A percentile compares a stretch with the other conserved stretches of the same genome.
Conservation (phyloP, 1,140 invertebrate species). For the Ganaspis sp. region DNA sequence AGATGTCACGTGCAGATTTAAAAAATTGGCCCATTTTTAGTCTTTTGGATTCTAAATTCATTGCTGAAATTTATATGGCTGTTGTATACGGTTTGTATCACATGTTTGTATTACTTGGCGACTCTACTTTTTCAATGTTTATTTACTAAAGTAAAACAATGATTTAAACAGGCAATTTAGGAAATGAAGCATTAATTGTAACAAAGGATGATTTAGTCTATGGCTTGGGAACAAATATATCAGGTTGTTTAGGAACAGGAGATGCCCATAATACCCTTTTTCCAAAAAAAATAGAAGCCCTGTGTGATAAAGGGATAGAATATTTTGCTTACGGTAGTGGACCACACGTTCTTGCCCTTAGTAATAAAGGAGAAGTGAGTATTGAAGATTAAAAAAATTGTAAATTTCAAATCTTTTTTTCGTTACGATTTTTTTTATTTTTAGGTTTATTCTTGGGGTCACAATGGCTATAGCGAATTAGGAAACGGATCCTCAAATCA, state of each 20-base stretch:
- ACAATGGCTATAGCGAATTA: constrained; percentile 81
- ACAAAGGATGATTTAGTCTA: constrained; percentile 81
- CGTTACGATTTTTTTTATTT: constrained; percentile 30
- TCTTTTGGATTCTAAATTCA: constrained; percentile 77
- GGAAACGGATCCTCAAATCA: constrained; percentile 81
- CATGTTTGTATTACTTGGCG: constrained; percentile 14
- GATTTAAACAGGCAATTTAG: constrained; percentile 73
- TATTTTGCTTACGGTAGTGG: constrained; percentile 82
- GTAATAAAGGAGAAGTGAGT: constrained; percentile 77
- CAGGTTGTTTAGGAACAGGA: constrained; percentile 80
- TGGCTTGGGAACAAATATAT: constrained; percentile 79
- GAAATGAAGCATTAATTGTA: constrained; percentile 82
- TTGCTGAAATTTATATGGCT: constrained; percentile 77
- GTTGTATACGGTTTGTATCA: constrained; percentile 79
- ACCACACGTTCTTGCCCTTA: constrained; percentile 81
- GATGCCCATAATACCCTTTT: constrained; percentile 77
- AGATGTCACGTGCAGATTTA: constrained; percentile 71
- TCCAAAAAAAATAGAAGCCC: constrained; percentile 78
- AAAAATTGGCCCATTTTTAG: constrained; percentile 82
- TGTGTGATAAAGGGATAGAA: constrained; percentile 80
- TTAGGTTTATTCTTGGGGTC: constrained; percentile 81
- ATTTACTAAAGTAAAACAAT: constrained; percentile 1
- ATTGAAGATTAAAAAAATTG: constrained; percentile 12
- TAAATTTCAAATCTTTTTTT: constrained; percentile 1
- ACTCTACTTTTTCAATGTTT: constrained; percentile 23